phyloP scores from a whole-genome alignment of 1,140 invertebrate species.

The Panagrolaimus sp. region DNA sequence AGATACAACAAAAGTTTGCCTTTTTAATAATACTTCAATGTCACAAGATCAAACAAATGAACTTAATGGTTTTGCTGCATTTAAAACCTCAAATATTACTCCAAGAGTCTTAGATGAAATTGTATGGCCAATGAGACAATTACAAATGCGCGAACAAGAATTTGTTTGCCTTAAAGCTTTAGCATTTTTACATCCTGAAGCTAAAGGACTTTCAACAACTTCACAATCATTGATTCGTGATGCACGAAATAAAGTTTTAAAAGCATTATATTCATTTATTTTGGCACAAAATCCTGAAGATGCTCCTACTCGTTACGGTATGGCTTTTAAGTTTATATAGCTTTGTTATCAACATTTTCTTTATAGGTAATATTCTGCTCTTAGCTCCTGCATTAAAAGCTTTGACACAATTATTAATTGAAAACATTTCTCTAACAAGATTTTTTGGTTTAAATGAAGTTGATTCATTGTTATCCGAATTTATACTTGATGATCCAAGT shows the following conservation, averaged over 20 bases:
- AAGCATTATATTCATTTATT: conserved; percentile 56
- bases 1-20: conserved; percentile 55
- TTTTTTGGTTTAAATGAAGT: conserved; percentile 58
- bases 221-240: conserved; percentile 50
- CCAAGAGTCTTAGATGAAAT: conserved; percentile 55
- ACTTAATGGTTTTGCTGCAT: conserved; percentile 49
- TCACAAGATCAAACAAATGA: conserved; percentile 32
- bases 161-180: conserved; percentile 57
- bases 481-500: conserved; percentile 53
- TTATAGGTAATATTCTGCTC: conserved; percentile 44
- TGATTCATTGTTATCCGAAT: conserved; percentile 50
- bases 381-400: conserved; percentile 55
- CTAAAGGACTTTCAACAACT: conserved; percentile 46
- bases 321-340: conserved; percentile 4
- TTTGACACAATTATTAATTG: conserved; percentile 55
- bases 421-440: conserved; percentile 56
- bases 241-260: conserved; percentile 53
- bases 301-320: conserved; percentile 53
- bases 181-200: conserved; percentile 57
- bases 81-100: conserved; percentile 48
- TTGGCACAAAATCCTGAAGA: conserved; percentile 49
- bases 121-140: conserved; percentile 57
- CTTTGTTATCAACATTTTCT: background rate
- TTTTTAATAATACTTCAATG: conserved; percentile 56
- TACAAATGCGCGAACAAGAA: conserved; percentile 55